Conservation (phyloP, 1,140 invertebrate species). For the Bombus affinis region DNA sequence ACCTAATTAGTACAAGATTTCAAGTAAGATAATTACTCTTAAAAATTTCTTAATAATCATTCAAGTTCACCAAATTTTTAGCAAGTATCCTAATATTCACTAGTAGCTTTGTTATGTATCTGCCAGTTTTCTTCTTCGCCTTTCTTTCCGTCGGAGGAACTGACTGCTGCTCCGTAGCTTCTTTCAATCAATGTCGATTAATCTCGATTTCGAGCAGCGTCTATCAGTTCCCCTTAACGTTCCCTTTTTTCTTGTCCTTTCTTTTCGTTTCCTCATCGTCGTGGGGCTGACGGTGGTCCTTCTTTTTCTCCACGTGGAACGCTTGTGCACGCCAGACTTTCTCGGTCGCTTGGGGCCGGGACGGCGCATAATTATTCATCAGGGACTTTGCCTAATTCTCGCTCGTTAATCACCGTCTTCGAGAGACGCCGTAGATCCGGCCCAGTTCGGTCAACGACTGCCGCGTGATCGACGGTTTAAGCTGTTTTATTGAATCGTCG, state of each 20-base stretch:
- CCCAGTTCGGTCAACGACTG: slow-evolving; percentile 52
- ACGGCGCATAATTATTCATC: slow-evolving; percentile 68
- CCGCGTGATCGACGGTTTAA: slow-evolving; percentile 46
- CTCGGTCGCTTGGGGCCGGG: slow-evolving; percentile 23
- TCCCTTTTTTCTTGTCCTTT: not conserved
- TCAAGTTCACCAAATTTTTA: not conserved
- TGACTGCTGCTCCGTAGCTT: slow-evolving; percentile 39
- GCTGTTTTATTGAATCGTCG: slow-evolving; percentile 39
- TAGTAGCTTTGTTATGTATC: slow-evolving; percentile 12
- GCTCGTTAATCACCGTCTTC: slow-evolving; percentile 66
- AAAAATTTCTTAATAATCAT: not conserved
- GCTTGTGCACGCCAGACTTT: slow-evolving; percentile 46
- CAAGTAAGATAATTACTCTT: not conserved
- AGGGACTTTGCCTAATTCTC: slow-evolving; percentile 66
- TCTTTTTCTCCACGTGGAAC: slow-evolving; percentile 20
- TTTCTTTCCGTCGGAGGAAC: slow-evolving; percentile 32
- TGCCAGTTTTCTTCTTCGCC: not conserved
- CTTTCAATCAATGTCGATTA: slow-evolving; percentile 73
- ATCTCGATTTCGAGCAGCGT: slow-evolving; percentile 68
- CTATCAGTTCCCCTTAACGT: slow-evolving; percentile 30
- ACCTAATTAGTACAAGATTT: not conserved
- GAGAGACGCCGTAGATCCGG: slow-evolving; percentile 18
- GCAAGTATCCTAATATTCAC: slow-evolving; percentile 35
- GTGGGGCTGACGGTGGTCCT: not conserved
- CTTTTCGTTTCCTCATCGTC: not conserved